Base-by-base conservation (phyloP, 2,888 invertebrate species). In the Chymomyza fuscimana region DNA sequence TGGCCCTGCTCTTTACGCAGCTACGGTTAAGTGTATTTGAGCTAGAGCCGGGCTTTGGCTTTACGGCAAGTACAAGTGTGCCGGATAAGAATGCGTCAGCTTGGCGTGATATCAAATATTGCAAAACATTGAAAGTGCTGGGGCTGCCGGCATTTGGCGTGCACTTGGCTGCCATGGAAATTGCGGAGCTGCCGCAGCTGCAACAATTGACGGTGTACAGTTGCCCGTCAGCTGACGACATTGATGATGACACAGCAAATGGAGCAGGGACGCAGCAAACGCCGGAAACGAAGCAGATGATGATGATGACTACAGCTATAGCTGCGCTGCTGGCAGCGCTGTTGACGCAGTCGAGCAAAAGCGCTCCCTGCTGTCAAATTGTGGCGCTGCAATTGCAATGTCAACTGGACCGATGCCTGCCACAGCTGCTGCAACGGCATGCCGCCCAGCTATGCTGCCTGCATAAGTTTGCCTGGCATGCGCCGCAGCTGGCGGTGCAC, bases 331-430 rank as follows among this genome's bases (percentile, higher is more conserved):
- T 74, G 63, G 76, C 75, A 61, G 61, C 61, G 32, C 61, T 60
- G 9, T 22, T n/a, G 36, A 6, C 5, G 19, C n/a, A 61, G n/a
- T 61, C 61, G 12, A 40, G 40, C n/a, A 6, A 16, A 36, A 15
- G 52, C 63, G n/a, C 15, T 25, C 15, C 6, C 62, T 16, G 56
- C 66, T 72, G 74, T 69, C 76, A 77, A 69, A 75, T 86, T 80
- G 88, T 80, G 74, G 80, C 76, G 51, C 66, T 88, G 65, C 75
- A 77, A 63, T 72, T 86, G 76, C 86, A 86, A 67, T 86, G 86
- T 71, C 77, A 79, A 70, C 79, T 88, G 25, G 86, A 87, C 75
- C 71, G 63, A 63, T 69, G 77, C 36, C 69, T 86, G 72, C 73
- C 72, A 56, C 73, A 78, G 5, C 54, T 74, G 50, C 51, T 81